Evolutionary conservation across 2,113 vertebrate species (phyloP).

Genomic region (Corythornis cristatus): DNA sequence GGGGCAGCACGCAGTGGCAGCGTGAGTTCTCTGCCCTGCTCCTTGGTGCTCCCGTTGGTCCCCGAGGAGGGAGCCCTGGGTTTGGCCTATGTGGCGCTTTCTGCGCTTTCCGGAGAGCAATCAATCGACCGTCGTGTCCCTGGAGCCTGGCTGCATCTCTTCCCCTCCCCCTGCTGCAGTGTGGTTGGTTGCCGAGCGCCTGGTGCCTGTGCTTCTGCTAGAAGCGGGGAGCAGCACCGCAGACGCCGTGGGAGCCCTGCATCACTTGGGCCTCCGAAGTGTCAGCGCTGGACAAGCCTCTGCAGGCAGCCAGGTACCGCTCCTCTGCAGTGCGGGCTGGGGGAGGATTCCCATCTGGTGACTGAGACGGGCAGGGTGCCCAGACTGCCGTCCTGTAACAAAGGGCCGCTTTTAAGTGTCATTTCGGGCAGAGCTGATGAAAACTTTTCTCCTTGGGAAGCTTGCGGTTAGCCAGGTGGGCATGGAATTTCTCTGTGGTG

Average conservation of each 20-base stretch:
- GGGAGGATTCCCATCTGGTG: slow-evolving; percentile 13
- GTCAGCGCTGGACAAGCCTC: slow-evolving; percentile 11
- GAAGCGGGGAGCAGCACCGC: neutral
- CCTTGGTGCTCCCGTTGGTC: neutral
- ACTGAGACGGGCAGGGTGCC: slow-evolving; percentile 17
- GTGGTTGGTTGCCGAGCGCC: slow-evolving; percentile 46
- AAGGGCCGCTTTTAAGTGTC: neutral
- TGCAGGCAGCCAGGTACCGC: slow-evolving; percentile 47
- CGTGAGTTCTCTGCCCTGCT: neutral
- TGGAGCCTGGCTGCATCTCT: neutral
- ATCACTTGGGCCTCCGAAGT: neutral
- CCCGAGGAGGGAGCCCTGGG: neutral
- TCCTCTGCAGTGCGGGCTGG: neutral
- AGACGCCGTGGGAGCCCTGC: neutral
- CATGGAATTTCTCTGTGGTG: neutral
- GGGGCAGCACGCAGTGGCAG: rapidly evolving
- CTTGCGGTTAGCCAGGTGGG: neutral
- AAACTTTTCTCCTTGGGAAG: neutral
- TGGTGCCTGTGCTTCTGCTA: neutral
- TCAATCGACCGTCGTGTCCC: neutral
- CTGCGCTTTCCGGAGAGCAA: neutral
- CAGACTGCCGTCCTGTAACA: slow-evolving; percentile 11
- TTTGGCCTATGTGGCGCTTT: neutral
- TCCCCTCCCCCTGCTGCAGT: slow-evolving; percentile 53
- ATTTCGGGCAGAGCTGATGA: neutral